Evolutionary conservation across 2,113 vertebrate species (phyloP).

Genomic region (Bombycilla garrulus): DNA sequence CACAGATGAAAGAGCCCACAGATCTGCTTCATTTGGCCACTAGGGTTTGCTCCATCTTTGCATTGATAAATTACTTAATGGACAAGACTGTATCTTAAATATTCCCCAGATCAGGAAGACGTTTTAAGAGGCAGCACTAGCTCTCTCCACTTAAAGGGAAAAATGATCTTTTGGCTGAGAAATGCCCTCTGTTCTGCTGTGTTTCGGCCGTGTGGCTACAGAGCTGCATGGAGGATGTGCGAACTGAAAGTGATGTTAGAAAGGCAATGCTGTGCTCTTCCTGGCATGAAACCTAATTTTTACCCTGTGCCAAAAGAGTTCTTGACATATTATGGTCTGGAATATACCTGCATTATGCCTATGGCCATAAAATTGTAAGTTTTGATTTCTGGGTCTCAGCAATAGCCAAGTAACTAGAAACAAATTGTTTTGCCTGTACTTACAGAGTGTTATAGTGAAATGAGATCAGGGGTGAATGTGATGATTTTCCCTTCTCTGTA

Average conservation of each 20-base stretch:
- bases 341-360: neutral
- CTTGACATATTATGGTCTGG: neutral
- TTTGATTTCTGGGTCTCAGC: neutral
- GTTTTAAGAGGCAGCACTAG: neutral
- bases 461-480: neutral
- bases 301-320: rapidly evolving
- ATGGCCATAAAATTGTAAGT: neutral
- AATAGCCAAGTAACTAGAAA: neutral
- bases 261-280: rapidly evolving
- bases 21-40: neutral
- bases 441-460: neutral
- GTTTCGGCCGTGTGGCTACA: neutral
- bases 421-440: neutral
- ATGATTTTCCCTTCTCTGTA: rapidly evolving
- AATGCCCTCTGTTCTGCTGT: neutral
- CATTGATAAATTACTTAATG: neutral
- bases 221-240: neutral
- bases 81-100: neutral
- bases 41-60: neutral
- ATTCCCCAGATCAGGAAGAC: neutral
- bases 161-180: neutral
- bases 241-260: neutral
- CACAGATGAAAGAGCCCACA: neutral
- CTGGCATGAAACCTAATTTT: neutral
- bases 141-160: neutral